Base-by-base conservation (phyloP, 2,797 vertebrate genomes). In the Tolypeutes matacus region DNA sequence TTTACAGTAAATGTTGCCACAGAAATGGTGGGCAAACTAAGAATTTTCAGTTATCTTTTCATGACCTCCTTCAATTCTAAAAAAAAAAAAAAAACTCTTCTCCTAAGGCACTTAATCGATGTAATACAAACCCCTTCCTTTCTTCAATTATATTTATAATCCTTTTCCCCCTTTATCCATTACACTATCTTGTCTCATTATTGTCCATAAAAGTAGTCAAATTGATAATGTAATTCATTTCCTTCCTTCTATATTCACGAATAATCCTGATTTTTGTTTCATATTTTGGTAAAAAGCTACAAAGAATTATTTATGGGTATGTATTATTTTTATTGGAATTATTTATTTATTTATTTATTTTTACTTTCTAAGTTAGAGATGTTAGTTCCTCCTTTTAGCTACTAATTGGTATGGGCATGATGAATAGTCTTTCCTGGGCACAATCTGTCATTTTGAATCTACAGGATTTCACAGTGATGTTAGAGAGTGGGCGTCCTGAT, bases 41-140 rank as follows among this genome's bases (percentile, higher is more conserved):
- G 29, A 49, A 60, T 31, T 76, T 2, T 9, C 86, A 49, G 31
- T 23, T 86, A 67, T 76, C 1, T 36, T 25, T 95, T 20, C 18
- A 31, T 53, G 62, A 18, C 58, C 67, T 92, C 34, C 78, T 95
- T 90, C 93, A 94, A 81, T 80, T 83, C 51, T 94, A 83, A 69
- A 76, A 15, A 1, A 46, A 46, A 23, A 42, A 25, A 2, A 46
- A n/a, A n/a, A n/a, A n/a, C 0, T 78, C 49, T n/a, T 72, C 36
- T 87, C 60, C 23, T 78, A 25, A 76, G 56, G 17, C 60, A 60
- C 31, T 1, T 85, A 10, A 83, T 83, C 92, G 31, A 27, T 75
- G 60, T 29, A 7, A 80, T 46, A 36, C 49, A 56, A 62, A 85
- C 51, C 4, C 1, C 21, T 89, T 93, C 20, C 3, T 13, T 91